phyloP scores from a whole-genome alignment of 2,113 vertebrate species.

The Phrynocephalus versicolor region DNA sequence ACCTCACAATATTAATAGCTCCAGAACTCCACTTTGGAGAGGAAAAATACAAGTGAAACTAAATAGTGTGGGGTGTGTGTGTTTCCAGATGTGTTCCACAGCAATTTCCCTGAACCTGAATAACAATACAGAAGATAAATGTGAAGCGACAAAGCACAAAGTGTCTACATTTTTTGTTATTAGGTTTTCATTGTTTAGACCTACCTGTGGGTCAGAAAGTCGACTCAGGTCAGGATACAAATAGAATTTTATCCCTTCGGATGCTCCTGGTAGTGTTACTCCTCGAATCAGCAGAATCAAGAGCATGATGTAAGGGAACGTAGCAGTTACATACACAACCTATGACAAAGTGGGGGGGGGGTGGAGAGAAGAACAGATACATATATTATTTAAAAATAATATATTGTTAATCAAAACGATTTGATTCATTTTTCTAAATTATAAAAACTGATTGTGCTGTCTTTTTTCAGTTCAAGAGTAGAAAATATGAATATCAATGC shows the following conservation, averaged over 20 bases:
- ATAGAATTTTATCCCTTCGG: slow-evolving; percentile 95
- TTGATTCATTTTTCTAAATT: no score
- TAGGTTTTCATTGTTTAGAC: slow-evolving; percentile 20
- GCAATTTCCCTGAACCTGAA: background rate
- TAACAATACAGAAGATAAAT: background rate
- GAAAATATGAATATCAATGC: background rate
- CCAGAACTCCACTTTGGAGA: background rate
- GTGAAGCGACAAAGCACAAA: background rate
- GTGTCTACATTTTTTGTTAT: background rate
- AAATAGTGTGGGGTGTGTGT: background rate
- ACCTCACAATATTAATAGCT: background rate
- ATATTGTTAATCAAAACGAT: background rate
- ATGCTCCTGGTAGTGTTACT: slow-evolving; percentile 90
- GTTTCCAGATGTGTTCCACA: background rate
- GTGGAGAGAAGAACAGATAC: background rate
- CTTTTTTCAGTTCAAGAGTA: background rate
- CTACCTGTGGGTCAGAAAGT: slow-evolving; percentile 97
- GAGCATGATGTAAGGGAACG: slow-evolving; percentile 96
- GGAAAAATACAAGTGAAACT: background rate
- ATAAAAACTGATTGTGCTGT: no score
- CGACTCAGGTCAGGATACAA: slow-evolving; percentile 95
- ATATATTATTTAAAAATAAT: slow-evolving; percentile 11
- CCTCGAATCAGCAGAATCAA: slow-evolving; percentile 92
- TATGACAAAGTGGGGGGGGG: slow-evolving; percentile 47
- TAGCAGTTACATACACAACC: slow-evolving; percentile 98